These are phyloP conservation scores for Corapipo altera DNA, from an alignment of 2,113 vertebrate species.

Conservation along the genomic window DNA sequence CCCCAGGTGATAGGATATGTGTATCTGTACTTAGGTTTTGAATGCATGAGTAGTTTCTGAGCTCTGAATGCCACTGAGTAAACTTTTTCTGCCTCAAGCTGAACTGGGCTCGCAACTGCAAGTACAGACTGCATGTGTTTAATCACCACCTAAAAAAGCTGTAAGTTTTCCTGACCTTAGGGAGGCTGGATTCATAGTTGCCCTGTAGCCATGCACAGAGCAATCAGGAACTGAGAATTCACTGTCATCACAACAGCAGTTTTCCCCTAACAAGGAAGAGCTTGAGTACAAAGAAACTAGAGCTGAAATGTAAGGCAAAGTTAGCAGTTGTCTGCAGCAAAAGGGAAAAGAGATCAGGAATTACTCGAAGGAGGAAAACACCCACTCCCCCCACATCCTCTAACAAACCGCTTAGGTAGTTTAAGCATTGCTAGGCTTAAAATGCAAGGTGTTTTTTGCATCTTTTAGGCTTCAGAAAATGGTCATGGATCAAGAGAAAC, in stretches of 20 bases:
- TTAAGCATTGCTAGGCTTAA: neutral
- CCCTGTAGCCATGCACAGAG: neutral
- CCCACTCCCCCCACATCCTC: neutral
- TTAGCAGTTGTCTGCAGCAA: neutral
- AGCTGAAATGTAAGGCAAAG: neutral
- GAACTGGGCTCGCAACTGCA: neutral
- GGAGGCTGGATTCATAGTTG: neutral
- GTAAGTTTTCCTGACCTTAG: neutral
- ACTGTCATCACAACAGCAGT: neutral
- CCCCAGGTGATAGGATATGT: neutral
- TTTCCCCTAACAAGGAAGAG: neutral
- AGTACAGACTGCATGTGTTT: neutral
- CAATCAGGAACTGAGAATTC: neutral
- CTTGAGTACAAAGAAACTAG: neutral
- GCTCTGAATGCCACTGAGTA: neutral
- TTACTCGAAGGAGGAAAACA: neutral
- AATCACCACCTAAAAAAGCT: neutral
- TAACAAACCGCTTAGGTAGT: neutral
- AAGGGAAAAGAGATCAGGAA: neutral
- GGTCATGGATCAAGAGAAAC: conserved; percentile 90
- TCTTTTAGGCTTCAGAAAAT: conserved; percentile 88
- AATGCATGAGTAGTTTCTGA: neutral
- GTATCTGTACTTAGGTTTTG: neutral
- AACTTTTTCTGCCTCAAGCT: neutral
- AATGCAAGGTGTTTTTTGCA: neutral